phyloP scores from a whole-genome alignment of 2,113 vertebrate genomes.

The Numenius arquata region DNA sequence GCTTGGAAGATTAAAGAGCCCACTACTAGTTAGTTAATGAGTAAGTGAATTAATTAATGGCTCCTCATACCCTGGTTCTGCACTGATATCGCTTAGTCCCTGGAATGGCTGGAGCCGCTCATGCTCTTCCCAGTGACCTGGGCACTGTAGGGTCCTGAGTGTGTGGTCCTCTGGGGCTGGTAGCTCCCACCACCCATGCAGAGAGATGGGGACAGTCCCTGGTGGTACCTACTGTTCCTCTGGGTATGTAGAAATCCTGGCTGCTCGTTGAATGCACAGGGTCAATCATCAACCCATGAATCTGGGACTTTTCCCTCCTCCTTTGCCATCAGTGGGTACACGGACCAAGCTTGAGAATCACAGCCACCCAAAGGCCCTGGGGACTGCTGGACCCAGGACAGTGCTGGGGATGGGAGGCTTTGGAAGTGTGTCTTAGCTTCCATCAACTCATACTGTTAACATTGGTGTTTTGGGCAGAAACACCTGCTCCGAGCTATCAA shows the following conservation, averaged over 20 bases:
- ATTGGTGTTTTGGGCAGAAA: background rate
- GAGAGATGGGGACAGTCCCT: background rate
- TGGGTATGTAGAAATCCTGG: background rate
- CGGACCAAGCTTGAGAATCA: background rate
- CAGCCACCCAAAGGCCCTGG: background rate
- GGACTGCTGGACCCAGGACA: background rate
- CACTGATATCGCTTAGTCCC: background rate
- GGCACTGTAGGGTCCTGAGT: background rate
- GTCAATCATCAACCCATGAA: background rate
- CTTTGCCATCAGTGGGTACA: background rate
- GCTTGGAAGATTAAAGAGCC: constrained; percentile 7
- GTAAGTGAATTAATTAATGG: constrained; percentile 38
- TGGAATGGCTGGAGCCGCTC: background rate
- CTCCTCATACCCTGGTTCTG: constrained; percentile 13
- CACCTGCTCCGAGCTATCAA: background rate
- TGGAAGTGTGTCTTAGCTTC: background rate
- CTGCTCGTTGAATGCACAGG: rapidly evolving
- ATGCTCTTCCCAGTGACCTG: background rate
- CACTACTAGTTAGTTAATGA: constrained; percentile 35
- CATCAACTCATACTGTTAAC: background rate
- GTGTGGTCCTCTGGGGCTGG: background rate
- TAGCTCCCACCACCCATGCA: background rate
- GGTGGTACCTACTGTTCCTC: background rate
- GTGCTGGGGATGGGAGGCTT: rapidly evolving
- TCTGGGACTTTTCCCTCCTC: background rate